Evolutionary conservation across 2,797 vertebrate genomes (phyloP).

Genomic region (Esox masquinongy): DNA sequence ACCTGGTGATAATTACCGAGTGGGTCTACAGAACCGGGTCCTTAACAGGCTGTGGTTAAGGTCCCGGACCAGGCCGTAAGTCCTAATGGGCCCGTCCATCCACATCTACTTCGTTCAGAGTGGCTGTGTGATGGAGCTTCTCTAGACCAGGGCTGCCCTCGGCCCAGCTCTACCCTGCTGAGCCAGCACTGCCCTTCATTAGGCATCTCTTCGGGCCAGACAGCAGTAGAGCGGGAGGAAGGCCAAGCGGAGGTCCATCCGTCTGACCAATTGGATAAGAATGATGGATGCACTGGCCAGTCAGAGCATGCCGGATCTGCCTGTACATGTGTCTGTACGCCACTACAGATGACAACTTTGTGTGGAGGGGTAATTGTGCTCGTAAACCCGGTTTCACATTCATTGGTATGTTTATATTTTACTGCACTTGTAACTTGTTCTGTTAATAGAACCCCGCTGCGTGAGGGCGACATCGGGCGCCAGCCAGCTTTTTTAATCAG

Average conservation of each 20-base stretch:
- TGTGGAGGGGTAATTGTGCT: slow-evolving; percentile 43
- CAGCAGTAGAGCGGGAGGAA: slow-evolving; percentile 54
- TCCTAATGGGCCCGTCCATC: slow-evolving; percentile 46
- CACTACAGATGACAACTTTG: slow-evolving; percentile 40
- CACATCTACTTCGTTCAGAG: slow-evolving; percentile 38
- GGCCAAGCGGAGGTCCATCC: slow-evolving; percentile 33
- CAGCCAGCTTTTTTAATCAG: slow-evolving; percentile 58
- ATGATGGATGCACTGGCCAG: slow-evolving; percentile 55
- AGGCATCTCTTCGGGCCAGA: slow-evolving; percentile 53
- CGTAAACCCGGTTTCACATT: slow-evolving; percentile 40
- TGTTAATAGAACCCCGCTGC: slow-evolving; percentile 39
- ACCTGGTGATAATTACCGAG: not conserved
- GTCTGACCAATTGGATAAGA: slow-evolving; percentile 56
- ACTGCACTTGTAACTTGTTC: slow-evolving; percentile 33
- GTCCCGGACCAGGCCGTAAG: slow-evolving; percentile 20
- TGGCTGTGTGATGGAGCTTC: not conserved
- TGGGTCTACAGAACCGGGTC: not conserved
- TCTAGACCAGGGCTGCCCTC: slow-evolving; percentile 22
- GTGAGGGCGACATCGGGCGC: slow-evolving; percentile 40
- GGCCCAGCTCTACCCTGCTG: slow-evolving; percentile 52
- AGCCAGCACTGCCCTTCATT: slow-evolving; percentile 63
- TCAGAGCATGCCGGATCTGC: slow-evolving; percentile 51
- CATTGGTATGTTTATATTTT: slow-evolving; percentile 53
- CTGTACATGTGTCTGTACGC: slow-evolving; percentile 43
- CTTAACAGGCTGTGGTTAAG: not conserved